Conservation (phyloP, 1,140 invertebrate species). For the Agrypnia vestita region DNA sequence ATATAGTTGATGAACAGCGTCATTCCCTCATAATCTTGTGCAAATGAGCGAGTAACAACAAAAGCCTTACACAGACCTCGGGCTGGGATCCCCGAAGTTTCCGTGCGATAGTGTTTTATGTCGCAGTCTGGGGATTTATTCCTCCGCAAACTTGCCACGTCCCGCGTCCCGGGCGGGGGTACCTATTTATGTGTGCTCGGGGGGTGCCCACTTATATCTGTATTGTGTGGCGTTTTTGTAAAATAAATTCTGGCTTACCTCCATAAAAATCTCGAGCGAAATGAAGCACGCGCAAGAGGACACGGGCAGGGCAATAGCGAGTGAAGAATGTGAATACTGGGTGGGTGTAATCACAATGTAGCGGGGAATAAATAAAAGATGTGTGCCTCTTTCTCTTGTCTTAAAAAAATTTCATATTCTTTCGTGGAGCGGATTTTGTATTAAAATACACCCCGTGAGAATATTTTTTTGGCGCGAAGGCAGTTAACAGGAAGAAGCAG, state of each 20-base stretch:
- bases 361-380: constrained; percentile 8
- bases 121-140: constrained; percentile 36
- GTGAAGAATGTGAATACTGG: constrained; percentile 15
- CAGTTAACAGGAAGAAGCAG: no score
- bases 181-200: background rate
- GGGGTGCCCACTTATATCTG: background rate
- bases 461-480: no score
- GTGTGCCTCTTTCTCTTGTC: background rate
- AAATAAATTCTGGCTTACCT: constrained; percentile 38
- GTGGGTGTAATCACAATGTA: constrained; percentile 15
- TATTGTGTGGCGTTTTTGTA: constrained; percentile 33
- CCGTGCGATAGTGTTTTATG: constrained; percentile 40
- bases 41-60: constrained; percentile 44
- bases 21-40: constrained; percentile 35
- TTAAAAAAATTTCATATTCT: background rate
- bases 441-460: no score
- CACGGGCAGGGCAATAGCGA: constrained; percentile 1
- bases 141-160: constrained; percentile 37
- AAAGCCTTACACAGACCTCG: constrained; percentile 32
- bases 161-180: constrained; percentile 8
- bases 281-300: constrained; percentile 14
- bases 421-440: background rate
- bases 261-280: constrained; percentile 33
- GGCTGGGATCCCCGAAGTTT: constrained; percentile 34
- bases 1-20: constrained; percentile 33